phyloP scores from a whole-genome alignment of 2,113 vertebrate genomes.

The Eurypyga helias region DNA sequence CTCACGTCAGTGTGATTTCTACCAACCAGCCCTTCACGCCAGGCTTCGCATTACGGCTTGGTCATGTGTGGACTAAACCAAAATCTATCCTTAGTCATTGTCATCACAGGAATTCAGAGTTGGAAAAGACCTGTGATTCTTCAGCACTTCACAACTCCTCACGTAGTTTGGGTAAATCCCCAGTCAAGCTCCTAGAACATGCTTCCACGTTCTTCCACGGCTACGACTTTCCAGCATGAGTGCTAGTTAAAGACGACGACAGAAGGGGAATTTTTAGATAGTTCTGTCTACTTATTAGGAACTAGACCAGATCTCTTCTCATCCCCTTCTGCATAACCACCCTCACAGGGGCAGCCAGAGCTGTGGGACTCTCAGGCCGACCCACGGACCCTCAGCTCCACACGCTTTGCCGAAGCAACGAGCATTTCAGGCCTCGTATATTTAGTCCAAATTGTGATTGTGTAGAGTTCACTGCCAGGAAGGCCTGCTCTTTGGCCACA shows the following conservation, averaged over 20 bases:
- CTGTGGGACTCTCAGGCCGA: background rate
- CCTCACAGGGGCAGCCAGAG: fast-evolving
- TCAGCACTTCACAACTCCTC: background rate
- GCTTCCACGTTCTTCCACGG: fast-evolving
- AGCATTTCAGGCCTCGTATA: background rate
- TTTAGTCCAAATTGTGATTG: slow-evolving; percentile 4
- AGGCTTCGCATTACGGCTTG: background rate
- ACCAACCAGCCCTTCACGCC: background rate
- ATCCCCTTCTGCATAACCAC: background rate
- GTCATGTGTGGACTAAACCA: background rate
- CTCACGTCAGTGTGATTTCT: background rate
- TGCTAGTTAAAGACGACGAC: background rate
- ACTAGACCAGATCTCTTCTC: background rate
- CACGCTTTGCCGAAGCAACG: background rate
- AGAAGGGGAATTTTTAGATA: background rate
- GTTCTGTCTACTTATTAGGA: background rate
- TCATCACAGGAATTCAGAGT: background rate
- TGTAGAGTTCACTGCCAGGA: background rate
- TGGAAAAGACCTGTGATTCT: background rate
- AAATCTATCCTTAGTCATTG: background rate
- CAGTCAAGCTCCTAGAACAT: fast-evolving
- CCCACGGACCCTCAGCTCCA: background rate
- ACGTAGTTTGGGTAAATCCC: background rate
- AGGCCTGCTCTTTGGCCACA: slow-evolving; percentile 33
- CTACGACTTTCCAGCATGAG: fast-evolving